Conservation (phyloP, 1,140 invertebrate genomes). For the Drosophila leontia region DNA sequence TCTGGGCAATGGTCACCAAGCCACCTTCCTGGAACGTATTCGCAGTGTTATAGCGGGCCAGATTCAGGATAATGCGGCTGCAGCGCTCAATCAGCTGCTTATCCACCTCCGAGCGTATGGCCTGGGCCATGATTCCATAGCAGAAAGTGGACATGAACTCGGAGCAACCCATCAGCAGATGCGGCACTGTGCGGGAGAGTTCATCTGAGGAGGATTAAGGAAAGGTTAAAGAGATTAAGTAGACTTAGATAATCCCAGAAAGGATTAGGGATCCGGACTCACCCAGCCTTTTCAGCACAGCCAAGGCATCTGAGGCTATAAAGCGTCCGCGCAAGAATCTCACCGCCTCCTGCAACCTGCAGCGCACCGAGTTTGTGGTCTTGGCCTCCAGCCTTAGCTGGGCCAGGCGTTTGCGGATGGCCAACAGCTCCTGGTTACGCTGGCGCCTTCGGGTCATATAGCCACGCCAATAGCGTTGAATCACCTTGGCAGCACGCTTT, state of each 20-base stretch:
- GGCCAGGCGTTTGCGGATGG: conserved; percentile 85
- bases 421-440: conserved; percentile 74
- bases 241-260: neutral
- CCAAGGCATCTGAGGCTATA: conserved; percentile 66
- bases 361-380: conserved; percentile 84
- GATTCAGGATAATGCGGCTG: conserved; percentile 83
- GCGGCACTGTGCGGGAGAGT: conserved; percentile 80
- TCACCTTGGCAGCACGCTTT: conserved; percentile 87
- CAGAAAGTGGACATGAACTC: conserved; percentile 82
- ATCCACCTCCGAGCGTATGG: conserved; percentile 84
- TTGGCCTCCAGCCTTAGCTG: conserved; percentile 85
- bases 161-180: conserved; percentile 76
- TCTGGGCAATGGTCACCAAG: conserved; percentile 81
- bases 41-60: conserved; percentile 79
- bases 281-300: conserved; percentile 73
- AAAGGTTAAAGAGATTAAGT: neutral
- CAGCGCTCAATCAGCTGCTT: conserved; percentile 83
- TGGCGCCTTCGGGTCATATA: conserved; percentile 85
- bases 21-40: conserved; percentile 80
- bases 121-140: conserved; percentile 84
- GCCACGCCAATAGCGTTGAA: conserved; percentile 89
- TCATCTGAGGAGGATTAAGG: conserved; percentile 58
- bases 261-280: conserved; percentile 11
- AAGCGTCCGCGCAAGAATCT: conserved; percentile 70
- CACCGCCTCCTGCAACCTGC: conserved; percentile 68